phyloP scores from a whole-genome alignment of 1,140 invertebrate genomes.

The Belonocnema kinseyi region DNA sequence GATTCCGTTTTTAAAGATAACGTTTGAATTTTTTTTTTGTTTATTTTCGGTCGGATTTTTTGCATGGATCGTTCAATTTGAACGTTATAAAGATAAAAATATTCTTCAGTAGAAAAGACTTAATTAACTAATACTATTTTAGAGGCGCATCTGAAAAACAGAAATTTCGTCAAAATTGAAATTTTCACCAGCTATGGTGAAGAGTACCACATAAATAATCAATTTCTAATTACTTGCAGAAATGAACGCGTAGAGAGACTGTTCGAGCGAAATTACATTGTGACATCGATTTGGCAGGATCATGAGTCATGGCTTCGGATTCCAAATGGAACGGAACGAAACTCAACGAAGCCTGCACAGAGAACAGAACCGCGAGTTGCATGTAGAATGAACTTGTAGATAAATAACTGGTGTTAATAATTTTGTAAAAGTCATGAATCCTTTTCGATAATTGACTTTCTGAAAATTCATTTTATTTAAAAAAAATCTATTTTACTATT shows the following conservation, averaged over 20 bases:
- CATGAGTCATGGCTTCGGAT: conserved; percentile 17
- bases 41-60: no score
- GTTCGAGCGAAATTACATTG: no score
- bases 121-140: conserved; percentile 1
- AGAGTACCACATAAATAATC: no score
- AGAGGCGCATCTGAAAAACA: conserved; percentile 32
- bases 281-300: not conserved
- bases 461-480: no score
- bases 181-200: conserved; percentile 12
- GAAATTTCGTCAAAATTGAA: conserved; percentile 35
- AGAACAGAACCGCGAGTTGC: conserved; percentile 45
- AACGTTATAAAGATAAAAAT: no score
- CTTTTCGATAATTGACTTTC: conserved; percentile 27
- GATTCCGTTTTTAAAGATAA: no score
- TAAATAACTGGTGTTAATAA: conserved; percentile 63
- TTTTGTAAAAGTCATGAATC: conserved; percentile 58
- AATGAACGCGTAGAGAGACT: no score
- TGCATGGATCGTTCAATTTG: no score
- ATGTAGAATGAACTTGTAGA: conserved; percentile 56
- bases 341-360: not conserved
- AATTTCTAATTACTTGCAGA: no score
- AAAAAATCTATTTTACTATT: no score
- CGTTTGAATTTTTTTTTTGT: no score
- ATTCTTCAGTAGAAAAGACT: no score
- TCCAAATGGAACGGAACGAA: not conserved